Evolutionary conservation across 2,113 vertebrate species (phyloP).

Genomic region (Dipodomys merriami): DNA sequence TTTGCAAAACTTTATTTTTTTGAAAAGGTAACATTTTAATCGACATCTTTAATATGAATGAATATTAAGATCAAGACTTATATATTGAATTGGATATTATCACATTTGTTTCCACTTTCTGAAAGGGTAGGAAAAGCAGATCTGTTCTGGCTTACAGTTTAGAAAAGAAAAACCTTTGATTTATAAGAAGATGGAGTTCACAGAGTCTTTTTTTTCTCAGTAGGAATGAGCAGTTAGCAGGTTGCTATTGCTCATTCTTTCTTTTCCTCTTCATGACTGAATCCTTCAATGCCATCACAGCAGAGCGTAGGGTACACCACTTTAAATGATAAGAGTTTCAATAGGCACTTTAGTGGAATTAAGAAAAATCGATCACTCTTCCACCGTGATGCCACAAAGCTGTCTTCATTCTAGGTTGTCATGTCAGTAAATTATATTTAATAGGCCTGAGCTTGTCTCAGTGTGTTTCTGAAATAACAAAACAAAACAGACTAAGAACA

Average conservation of each 20-base stretch:
- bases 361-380: conserved; percentile 90
- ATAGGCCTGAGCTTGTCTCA: conserved; percentile 87
- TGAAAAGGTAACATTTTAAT: conserved; percentile 77
- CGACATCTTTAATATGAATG: conserved; percentile 78
- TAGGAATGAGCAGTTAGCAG: conserved; percentile 76
- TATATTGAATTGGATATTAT: conserved; percentile 74
- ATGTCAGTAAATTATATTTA: conserved; percentile 82
- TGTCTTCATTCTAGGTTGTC: conserved; percentile 82
- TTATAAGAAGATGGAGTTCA: conserved; percentile 72
- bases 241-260: conserved; percentile 84
- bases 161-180: conserved; percentile 49
- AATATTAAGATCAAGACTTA: conserved; percentile 67
- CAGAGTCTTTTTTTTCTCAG: conserved; percentile 70
- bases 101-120: conserved; percentile 69
- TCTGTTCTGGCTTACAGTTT: conserved; percentile 68
- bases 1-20: conserved; percentile 76
- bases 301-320: conserved; percentile 79
- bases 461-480: conserved; percentile 84
- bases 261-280: conserved; percentile 66
- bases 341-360: conserved; percentile 92
- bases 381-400: conserved; percentile 87
- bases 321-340: conserved; percentile 87
- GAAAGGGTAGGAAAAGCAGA: conserved; percentile 80
- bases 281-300: conserved; percentile 81
- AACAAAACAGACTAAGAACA: conserved; percentile 79